Base-by-base conservation (phyloP, 2,888 invertebrate species). In the Acronicta alni region DNA sequence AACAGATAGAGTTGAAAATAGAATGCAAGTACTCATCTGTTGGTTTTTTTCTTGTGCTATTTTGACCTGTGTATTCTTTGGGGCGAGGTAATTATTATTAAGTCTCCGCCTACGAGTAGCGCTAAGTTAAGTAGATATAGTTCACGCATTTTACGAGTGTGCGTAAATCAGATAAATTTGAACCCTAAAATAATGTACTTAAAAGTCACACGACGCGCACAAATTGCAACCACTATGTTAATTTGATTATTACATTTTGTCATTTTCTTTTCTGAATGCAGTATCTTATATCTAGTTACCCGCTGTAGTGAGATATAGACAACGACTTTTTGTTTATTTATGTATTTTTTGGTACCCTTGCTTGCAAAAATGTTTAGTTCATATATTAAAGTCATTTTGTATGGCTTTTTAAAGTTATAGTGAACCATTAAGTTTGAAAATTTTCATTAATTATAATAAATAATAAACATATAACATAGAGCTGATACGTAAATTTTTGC, bases 401-500 rank as follows among this genome's bases (percentile, higher is more conserved):
- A n/a, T n/a, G n/a, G n/a, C n/a, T n/a, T n/a, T n/a, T n/a, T n/a
- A n/a, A n/a, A n/a, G n/a, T n/a, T n/a, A n/a, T n/a, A n/a, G n/a
- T n/a, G n/a, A n/a, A n/a, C n/a, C n/a, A n/a, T n/a, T n/a, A n/a
- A n/a, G n/a, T n/a, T n/a, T n/a, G n/a, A n/a, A n/a, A n/a, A n/a
- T n/a, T n/a, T n/a, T n/a, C n/a, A n/a, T n/a, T n/a, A 9, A 26
- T 9, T 26, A 26, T 26, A 9, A 26, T n/a, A n/a, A n/a, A n/a
- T n/a, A n/a, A n/a, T n/a, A n/a, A n/a, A n/a, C n/a, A n/a, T n/a
- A n/a, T n/a, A n/a, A n/a, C n/a, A n/a, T n/a, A n/a, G n/a, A n/a
- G n/a, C n/a, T n/a, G n/a, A n/a, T n/a, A n/a, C n/a, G 14, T 32
- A 45, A 63, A 49, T 59, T 49, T 68, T 60, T 77, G 71, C 72